Conservation (phyloP, 1,140 invertebrate genomes). For the Drosophila punjabiensis region DNA sequence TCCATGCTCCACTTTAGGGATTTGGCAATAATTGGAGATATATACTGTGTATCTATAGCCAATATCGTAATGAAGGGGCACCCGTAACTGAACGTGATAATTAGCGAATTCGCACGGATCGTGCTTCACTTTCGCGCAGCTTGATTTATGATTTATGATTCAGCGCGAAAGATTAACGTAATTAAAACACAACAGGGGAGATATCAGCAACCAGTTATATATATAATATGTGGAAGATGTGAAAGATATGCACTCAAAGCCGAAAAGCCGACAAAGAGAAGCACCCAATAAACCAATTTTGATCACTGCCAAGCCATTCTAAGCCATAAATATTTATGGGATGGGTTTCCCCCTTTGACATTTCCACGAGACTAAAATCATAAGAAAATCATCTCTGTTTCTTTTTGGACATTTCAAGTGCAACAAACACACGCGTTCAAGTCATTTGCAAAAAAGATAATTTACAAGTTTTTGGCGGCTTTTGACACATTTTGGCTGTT, state of each 20-base stretch:
- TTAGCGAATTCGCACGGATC: constrained; percentile 67
- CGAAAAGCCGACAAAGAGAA: constrained; percentile 26
- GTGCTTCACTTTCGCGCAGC: constrained; percentile 33
- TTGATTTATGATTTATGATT: constrained; percentile 62
- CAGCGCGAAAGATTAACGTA: constrained; percentile 41
- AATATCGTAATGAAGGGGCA: constrained; percentile 39
- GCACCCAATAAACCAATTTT: constrained; percentile 11
- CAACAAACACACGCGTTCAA: constrained; percentile 30
- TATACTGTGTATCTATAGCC: constrained; percentile 8
- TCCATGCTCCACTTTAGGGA: constrained; percentile 15
- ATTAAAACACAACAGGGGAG: constrained; percentile 54
- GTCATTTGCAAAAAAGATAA: constrained; percentile 27
- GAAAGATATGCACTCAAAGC: constrained; percentile 29
- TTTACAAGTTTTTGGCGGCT: constrained; percentile 37
- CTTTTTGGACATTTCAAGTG: constrained; percentile 36
- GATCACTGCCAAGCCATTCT: constrained; percentile 16
- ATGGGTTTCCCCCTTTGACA: constrained; percentile 42
- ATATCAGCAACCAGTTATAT: constrained; percentile 32
- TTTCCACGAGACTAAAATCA: constrained; percentile 34
- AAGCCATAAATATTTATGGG: constrained; percentile 43
- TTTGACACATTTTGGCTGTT: constrained; percentile 42
- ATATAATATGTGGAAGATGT: constrained; percentile 27
- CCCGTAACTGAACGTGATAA: constrained; percentile 64
- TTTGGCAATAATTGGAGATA: constrained; percentile 46
- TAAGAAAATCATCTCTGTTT: constrained; percentile 9